Evolutionary conservation across 2,113 vertebrate genomes (phyloP), one percentile per base, ranked within the genome.

Genomic region (Proteles cristata): DNA sequence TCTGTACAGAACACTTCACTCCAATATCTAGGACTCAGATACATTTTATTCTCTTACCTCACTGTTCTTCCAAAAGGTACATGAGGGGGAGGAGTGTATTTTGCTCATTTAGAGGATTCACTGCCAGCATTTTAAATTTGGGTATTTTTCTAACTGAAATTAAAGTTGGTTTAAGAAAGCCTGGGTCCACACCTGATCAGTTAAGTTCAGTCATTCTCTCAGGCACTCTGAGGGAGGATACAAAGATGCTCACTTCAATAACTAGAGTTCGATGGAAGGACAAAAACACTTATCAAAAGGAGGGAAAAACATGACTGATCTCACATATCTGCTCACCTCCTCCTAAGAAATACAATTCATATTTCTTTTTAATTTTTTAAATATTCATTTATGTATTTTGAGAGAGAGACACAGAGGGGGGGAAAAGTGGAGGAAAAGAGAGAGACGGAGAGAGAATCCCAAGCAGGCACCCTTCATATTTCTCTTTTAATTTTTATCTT

Each of bases 81-180:
- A 79, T 66, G 21, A 87, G 68, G 19, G 31, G 33, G 79, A 68
- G 5, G 16, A 73, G 10, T 45, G 7, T 12, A 39, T 33, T 83
- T n/a, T 94, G 45, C 28, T 88, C 23, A 39, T 21, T 83, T 50
- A 85, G 28, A 89, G 69, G 33, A 91, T 14, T 45, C 23, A 35
- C 6, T 88, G 71, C 31, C 65, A 61, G 26, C 35, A 95, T 81
- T 96, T 95, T 84, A 35, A 90, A 89, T 31, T 76, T 71, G 50
- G 1, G 6, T 69, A 66, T 65, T 43, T 82, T 94, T 89, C 58
- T 76, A 89, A 69, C 23, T 31, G 31, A 96, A 88, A 93, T 33
- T 74, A 89, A 61, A 92, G n/a, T 12, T 83, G 17, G 50, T 43
- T 92, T 89, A n/a, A 65, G 43, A 69, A 89, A 88, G 74, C 26